Conservation (phyloP, 2,113 vertebrate genomes). For the Strix aluco region DNA sequence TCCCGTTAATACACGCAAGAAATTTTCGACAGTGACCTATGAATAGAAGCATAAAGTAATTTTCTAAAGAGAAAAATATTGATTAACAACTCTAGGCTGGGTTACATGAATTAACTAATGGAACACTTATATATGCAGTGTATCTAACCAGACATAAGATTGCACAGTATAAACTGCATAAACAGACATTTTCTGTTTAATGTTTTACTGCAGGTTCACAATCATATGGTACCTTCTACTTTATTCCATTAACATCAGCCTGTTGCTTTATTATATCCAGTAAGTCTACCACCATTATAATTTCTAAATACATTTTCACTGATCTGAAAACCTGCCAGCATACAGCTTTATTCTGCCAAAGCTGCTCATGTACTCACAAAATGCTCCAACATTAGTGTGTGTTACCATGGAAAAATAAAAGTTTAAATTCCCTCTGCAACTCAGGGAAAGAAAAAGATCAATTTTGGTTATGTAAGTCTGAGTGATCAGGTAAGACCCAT, state of each 20-base stretch:
- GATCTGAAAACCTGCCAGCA: neutral
- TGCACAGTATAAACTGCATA: neutral
- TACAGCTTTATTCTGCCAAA: neutral
- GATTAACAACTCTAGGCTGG: neutral
- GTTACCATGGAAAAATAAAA: slow-evolving; percentile 29
- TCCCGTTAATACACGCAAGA: slow-evolving; percentile 92
- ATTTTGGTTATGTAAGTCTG: neutral
- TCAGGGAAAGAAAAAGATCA: neutral
- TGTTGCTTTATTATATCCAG: neutral
- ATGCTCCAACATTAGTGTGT: neutral
- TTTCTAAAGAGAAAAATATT: neutral
- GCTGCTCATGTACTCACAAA: neutral
- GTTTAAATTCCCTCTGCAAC: neutral
- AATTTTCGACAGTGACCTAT: slow-evolving; percentile 97
- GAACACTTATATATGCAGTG: neutral
- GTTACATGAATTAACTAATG: neutral
- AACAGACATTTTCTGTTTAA: neutral
- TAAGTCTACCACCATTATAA: neutral
- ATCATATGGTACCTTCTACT: neutral
- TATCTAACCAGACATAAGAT: neutral
- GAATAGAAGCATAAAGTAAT: neutral
- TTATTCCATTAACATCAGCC: neutral
- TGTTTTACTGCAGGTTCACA: neutral
- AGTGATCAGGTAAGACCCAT: neutral
- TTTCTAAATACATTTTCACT: neutral